Evolutionary conservation across 2,888 invertebrate genomes (phyloP).

Genomic region (Drosophila demipolita): DNA sequence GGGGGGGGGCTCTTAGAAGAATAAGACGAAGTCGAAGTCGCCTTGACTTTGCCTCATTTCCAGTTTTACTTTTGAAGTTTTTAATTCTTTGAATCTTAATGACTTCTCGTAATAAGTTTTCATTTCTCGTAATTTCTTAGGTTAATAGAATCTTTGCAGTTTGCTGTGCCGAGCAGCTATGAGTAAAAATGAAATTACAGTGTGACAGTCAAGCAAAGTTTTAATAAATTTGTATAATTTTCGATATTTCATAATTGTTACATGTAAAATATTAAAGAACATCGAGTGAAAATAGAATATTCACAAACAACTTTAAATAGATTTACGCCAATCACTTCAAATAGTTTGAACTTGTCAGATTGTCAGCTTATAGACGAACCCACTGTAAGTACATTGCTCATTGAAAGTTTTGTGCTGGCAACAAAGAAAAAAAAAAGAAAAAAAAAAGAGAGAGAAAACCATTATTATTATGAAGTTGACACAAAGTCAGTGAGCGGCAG

Average conservation of each 20-base stretch:
- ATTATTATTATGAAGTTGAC: constrained; percentile 79
- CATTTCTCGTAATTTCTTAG: constrained; percentile 82
- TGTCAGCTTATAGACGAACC: constrained; percentile 10
- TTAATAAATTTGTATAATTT: not conserved
- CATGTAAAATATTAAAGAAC: not conserved
- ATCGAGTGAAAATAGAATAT: not conserved
- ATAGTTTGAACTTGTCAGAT: constrained; percentile 1
- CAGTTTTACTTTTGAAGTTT: constrained; percentile 76
- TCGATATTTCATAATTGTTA: not conserved
- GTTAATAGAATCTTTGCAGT: constrained; percentile 78
- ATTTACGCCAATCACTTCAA: not conserved
- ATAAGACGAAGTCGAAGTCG: constrained; percentile 5
- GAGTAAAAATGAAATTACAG: constrained; percentile 54
- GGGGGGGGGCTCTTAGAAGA: not conserved
- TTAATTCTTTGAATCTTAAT: constrained; percentile 83
- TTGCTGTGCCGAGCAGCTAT: constrained; percentile 53
- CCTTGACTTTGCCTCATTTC: constrained; percentile 62
- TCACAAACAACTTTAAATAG: not conserved
- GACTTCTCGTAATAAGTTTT: constrained; percentile 84
- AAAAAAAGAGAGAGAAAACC: constrained; percentile 27
- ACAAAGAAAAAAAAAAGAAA: constrained; percentile 23
- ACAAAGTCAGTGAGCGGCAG: constrained; percentile 71
- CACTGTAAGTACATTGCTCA: constrained; percentile 56
- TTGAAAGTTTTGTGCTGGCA: constrained; percentile 57
- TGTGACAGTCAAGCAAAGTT: constrained; percentile 32